Conservation (phyloP, 2,797 vertebrate genomes). For the Sarcophilus harrisii region DNA sequence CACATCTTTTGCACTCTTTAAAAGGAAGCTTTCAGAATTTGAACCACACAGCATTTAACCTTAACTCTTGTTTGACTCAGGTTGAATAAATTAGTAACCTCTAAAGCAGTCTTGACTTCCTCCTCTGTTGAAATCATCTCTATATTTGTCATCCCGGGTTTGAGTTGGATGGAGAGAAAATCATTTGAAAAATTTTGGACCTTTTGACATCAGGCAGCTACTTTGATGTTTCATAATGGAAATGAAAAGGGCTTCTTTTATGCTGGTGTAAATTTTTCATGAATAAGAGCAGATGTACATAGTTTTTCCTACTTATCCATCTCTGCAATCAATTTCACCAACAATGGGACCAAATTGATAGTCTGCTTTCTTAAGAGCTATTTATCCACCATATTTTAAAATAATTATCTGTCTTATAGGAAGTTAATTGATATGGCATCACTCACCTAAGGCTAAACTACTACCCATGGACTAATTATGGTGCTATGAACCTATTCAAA, state of each 20-base stretch:
- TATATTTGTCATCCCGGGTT: conserved; percentile 31
- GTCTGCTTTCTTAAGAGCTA: background rate
- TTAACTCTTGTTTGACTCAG: conserved; percentile 44
- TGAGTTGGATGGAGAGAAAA: background rate
- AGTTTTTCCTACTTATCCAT: background rate
- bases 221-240: conserved; percentile 39
- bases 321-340: background rate
- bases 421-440: background rate
- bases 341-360: background rate
- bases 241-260: conserved; percentile 9
- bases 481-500: background rate
- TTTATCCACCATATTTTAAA: background rate
- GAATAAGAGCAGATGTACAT: background rate
- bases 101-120: conserved; percentile 8
- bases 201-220: background rate
- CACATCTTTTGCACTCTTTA: background rate
- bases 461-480: background rate
- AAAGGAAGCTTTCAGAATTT: conserved; percentile 50
- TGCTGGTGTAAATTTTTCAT: background rate
- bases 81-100: background rate
- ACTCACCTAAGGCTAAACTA: background rate
- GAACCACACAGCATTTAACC: conserved; percentile 33
- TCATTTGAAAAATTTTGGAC: background rate
- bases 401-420: background rate
- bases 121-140: conserved; percentile 7